Base-by-base conservation (phyloP, 2,888 invertebrate species). In the Morinoia aosen region DNA sequence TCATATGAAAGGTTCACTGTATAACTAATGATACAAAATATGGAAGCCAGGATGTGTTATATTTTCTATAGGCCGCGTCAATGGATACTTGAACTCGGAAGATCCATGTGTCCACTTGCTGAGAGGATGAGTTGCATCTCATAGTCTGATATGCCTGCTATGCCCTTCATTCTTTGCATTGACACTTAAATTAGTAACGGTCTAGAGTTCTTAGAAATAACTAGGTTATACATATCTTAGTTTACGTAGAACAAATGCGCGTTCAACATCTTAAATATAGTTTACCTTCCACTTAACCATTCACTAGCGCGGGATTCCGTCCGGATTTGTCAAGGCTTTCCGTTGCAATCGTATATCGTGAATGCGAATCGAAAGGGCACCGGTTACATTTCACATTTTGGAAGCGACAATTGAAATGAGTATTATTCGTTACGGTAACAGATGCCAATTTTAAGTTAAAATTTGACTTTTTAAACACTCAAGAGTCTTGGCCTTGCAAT, bases 41-140 rank as follows among this genome's bases (percentile, higher is more conserved):
- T 93, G 93, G 93, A 93, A 93, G 93, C 93, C 93, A 93, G 93
- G 93, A 57, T 93, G 93, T 93, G 93, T 93, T 93, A 93, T 93
- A 93, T 57, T 93, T 57, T 48, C 56, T 93, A 57, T 93, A 93
- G 93, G 93, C 91, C 14, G 12, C 39, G 91, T 12, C 48, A 56
- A 57, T 90, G 90, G 90, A 40, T 90, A 14, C 90, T 40, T 76
- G 33, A 40, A 90, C 40, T 25, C 57, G 4, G 39, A 39, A 90
- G 16, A 90, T 90, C 90, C 14, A 10, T 33, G 16, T 76, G 76
- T 76, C 76, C 76, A 33, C 25, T 33, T 76, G 76, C 76, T 33
- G 76, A 19, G 14, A 10, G 90, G 40, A 90, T 48, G 40, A 90
- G 39, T 90, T 90, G 40, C 40, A 90, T 25, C 12, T 48, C 40